Evolutionary conservation across 2,113 vertebrate genomes (phyloP).

Genomic region (Mohoua ochrocephala): DNA sequence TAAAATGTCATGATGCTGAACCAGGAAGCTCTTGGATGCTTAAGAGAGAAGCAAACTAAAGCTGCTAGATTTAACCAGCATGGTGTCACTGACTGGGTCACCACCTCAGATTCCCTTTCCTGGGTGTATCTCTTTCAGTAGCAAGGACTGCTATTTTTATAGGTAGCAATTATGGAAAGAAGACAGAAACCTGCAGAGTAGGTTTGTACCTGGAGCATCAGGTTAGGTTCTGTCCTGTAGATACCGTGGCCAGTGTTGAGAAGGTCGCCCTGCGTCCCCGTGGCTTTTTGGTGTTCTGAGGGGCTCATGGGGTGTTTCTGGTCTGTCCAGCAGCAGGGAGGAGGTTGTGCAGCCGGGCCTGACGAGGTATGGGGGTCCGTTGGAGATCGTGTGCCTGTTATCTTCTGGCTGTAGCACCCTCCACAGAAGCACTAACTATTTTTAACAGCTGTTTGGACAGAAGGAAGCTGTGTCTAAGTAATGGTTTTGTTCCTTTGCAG

Average conservation of each 20-base stretch:
- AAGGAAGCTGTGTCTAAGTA: background rate
- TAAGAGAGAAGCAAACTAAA: background rate
- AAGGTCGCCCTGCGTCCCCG: background rate
- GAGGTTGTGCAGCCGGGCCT: background rate
- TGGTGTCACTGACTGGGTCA: background rate
- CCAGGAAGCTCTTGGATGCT: background rate
- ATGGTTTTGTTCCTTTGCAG: background rate
- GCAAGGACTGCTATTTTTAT: background rate
- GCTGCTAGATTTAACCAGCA: conserved; percentile 14
- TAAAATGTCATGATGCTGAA: conserved; percentile 5
- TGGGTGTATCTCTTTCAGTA: background rate
- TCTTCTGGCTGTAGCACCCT: background rate
- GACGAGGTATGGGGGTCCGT: rapidly evolving
- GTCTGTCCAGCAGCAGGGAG: background rate
- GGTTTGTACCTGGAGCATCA: background rate
- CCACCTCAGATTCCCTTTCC: conserved; percentile 22
- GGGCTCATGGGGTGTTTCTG: background rate
- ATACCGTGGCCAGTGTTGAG: rapidly evolving
- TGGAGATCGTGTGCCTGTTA: background rate
- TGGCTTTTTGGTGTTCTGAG: background rate
- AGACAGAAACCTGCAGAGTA: background rate
- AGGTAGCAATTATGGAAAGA: background rate
- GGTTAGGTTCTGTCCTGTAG: background rate
- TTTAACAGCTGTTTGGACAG: background rate
- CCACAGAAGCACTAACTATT: background rate